Evolutionary conservation across 2,888 invertebrate species (phyloP), one percentile per base, ranked within the genome.

Genomic region (Nomada lathburiana): DNA sequence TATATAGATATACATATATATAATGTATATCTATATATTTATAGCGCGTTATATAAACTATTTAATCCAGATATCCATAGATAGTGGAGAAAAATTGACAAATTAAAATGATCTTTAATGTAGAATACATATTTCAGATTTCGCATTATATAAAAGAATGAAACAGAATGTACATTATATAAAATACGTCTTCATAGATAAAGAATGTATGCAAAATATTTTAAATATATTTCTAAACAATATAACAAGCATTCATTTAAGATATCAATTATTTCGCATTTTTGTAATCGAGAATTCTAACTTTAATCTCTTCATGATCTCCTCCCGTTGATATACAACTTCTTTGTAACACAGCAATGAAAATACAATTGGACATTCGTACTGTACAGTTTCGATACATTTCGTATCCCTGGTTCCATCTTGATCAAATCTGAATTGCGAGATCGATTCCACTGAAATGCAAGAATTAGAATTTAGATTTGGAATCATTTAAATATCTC

Each of bases 321-420:
- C 92, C 71, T 90, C 78, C 64, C 94, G 92, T 84, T 95, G 95
- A 78, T 92, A 93, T 89, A 92, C 91, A 26, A 94, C 95, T 93
- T 96, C 96, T 50, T 94, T 94, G 60, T 94, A 92, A 87, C 97
- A 97, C 75, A 96, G 94, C 0, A 87, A 83, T 4, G 95, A 94
- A 62, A 96, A 91, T 5, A 95, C 90, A 13, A 95, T 94, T 2
- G 96, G 96, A 86, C 97, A 97, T 90, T 96, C 95, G 90, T 96
- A 96, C 26, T 94, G 93, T 18, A 96, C 93, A 1, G 90, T 93
- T 92, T 97, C 97, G 29, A 93, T 93, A 86, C 95, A 95, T 67
- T 94, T 93, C 0, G 96, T 95, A 82, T 95, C 94, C 55, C 79
- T 79, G 13, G 84, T 78, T 47, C 94, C 94, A 0, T 94, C 91